A percentile compares a stretch with the other conserved stretches of the same genome.
These are phyloP conservation scores for Oncorhynchus nerka DNA, from an alignment of 2,113 vertebrate genomes.

Conservation along the genomic window DNA sequence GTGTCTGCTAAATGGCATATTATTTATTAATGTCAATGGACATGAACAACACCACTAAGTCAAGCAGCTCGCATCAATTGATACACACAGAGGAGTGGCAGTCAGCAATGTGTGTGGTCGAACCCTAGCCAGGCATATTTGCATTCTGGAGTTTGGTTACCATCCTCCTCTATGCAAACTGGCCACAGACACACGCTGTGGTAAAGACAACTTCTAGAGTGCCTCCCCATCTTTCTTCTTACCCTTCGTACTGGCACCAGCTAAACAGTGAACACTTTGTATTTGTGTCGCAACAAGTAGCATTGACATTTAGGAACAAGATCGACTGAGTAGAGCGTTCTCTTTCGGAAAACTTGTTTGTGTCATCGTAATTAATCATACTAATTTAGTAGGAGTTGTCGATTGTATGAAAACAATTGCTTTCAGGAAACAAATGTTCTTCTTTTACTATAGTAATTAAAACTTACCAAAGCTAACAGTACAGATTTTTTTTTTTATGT, in stretches of 20 bases:
- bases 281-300: slow-evolving; percentile 34
- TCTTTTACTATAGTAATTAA: slow-evolving; percentile 10
- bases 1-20: not conserved
- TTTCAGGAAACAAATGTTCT: slow-evolving; percentile 33
- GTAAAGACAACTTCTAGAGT: slow-evolving; percentile 33
- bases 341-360: slow-evolving; percentile 31
- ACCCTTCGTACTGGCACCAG: not conserved
- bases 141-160: not conserved
- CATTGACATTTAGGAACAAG: slow-evolving; percentile 23
- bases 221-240: slow-evolving; percentile 37
- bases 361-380: slow-evolving; percentile 17
- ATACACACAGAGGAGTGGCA: too few species aligned
- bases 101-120: too few species aligned
- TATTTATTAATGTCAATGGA: not conserved
- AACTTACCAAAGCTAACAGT: slow-evolving; percentile 51
- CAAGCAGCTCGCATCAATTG: not conserved
- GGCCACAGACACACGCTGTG: not conserved
- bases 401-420: slow-evolving; percentile 23
- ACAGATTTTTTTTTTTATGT: slow-evolving; percentile 1
- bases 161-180: slow-evolving; percentile 1
- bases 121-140: not conserved
- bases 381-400: slow-evolving; percentile 22
- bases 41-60: not conserved
- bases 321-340: not conserved
- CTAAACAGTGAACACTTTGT: slow-evolving; percentile 10